Evolutionary conservation across 2,113 vertebrate genomes (phyloP).

Genomic region (Struthidea cinerea): DNA sequence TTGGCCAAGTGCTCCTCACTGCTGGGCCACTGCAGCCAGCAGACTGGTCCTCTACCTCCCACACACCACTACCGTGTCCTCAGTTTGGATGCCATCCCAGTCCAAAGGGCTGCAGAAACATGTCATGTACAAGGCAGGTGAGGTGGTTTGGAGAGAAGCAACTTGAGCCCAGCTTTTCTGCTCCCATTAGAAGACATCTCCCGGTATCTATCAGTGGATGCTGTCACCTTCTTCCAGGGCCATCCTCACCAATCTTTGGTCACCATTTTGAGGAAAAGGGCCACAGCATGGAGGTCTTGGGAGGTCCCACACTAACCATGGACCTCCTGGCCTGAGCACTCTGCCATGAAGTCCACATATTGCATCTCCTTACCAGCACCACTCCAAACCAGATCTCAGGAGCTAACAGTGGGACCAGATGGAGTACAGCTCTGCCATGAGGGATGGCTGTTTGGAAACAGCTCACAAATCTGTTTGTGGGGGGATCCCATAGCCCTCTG

Average conservation of each 20-base stretch:
- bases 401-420: not conserved
- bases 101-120: not conserved
- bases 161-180: not conserved
- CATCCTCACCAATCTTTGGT: not conserved
- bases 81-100: not conserved
- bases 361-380: not conserved
- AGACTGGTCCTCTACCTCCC: not conserved
- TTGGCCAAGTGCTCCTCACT: not conserved
- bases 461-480: not conserved
- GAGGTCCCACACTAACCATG: not conserved
- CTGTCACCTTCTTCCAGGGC: not conserved
- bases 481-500: not conserved
- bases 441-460: not conserved
- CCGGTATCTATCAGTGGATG: not conserved
- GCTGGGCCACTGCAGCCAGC: not conserved
- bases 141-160: not conserved
- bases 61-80: fast-evolving
- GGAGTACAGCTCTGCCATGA: not conserved
- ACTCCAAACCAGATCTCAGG: not conserved
- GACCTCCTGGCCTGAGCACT: not conserved
- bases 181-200: not conserved
- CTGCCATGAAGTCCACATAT: not conserved
- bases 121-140: not conserved
- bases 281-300: not conserved
- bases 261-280: not conserved